Evolutionary conservation across 2,113 vertebrate species (phyloP).

Genomic region (Oenanthe oenanthe): DNA sequence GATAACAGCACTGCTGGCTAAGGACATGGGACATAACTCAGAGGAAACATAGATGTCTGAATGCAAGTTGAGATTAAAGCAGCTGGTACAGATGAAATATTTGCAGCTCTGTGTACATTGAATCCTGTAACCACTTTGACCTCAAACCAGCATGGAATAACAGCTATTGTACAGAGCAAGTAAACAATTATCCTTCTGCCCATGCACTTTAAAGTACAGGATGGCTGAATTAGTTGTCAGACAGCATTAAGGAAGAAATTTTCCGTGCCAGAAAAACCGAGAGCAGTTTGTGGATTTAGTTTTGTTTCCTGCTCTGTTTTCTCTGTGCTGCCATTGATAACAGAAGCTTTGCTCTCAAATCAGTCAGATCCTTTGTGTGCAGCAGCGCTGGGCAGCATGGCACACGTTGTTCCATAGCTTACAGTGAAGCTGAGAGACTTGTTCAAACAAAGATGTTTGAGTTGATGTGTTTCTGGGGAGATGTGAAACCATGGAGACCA

Average conservation of each 20-base stretch:
- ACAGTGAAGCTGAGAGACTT: not conserved
- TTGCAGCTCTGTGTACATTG: not conserved
- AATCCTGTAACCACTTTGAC: not conserved
- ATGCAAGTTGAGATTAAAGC: not conserved
- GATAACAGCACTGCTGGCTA: not conserved
- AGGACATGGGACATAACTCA: not conserved
- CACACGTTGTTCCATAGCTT: not conserved
- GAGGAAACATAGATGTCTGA: not conserved
- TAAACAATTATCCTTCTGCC: not conserved
- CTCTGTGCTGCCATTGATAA: not conserved
- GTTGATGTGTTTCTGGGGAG: not conserved
- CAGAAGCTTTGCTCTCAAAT: not conserved
- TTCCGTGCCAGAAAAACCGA: not conserved
- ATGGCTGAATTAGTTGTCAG: not conserved
- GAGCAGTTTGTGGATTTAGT: not conserved
- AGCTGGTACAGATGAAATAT: not conserved
- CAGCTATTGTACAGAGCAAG: not conserved
- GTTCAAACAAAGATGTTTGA: constrained; percentile 13
- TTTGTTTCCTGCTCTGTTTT: not conserved
- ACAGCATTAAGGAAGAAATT: not conserved
- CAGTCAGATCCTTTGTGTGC: not conserved
- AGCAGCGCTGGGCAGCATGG: fast-evolving
- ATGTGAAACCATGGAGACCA: constrained; percentile 19
- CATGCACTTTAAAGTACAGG: not conserved
- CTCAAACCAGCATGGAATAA: not conserved